Percentiles rank a stretch among this genome's conserved stretches.
These are phyloP conservation scores for Hemaris fuciformis DNA, from an alignment of 2,888 invertebrate genomes.

Conservation along the genomic window DNA sequence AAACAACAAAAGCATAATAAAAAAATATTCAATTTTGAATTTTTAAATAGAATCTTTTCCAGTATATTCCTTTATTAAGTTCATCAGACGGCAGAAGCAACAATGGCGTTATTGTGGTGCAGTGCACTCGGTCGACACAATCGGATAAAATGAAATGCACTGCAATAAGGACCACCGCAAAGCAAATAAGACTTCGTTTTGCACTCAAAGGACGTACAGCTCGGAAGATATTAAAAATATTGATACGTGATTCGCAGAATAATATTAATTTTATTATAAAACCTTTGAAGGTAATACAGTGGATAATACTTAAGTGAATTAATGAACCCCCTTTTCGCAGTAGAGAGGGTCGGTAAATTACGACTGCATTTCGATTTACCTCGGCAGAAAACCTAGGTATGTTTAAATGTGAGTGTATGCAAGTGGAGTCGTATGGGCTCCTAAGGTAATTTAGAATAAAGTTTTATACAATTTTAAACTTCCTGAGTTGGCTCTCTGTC, in stretches of 20 bases:
- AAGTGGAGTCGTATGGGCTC: too few relatives aligned
- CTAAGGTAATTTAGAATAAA: too few relatives aligned
- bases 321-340: background rate
- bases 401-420: too few relatives aligned
- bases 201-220: slow-evolving; percentile 22
- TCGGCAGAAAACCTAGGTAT: too few relatives aligned
- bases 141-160: slow-evolving; percentile 20
- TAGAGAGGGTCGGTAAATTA: too few relatives aligned
- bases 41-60: background rate
- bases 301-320: background rate
- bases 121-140: background rate
- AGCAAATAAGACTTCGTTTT: slow-evolving; percentile 23
- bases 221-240: background rate
- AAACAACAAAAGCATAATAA: too few relatives aligned
- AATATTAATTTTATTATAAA: background rate
- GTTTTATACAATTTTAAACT: too few relatives aligned
- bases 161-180: slow-evolving; percentile 19
- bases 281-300: background rate
- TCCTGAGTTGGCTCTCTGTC: too few relatives aligned
- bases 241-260: background rate
- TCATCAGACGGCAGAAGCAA: background rate
- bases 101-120: background rate
- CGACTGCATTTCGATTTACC: too few relatives aligned
- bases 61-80: slow-evolving; percentile 1
- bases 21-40: too few relatives aligned